Evolutionary conservation across 2,113 vertebrate genomes (phyloP), one percentile per base, ranked within the genome.

Genomic region (Odontophorus gujanensis): DNA sequence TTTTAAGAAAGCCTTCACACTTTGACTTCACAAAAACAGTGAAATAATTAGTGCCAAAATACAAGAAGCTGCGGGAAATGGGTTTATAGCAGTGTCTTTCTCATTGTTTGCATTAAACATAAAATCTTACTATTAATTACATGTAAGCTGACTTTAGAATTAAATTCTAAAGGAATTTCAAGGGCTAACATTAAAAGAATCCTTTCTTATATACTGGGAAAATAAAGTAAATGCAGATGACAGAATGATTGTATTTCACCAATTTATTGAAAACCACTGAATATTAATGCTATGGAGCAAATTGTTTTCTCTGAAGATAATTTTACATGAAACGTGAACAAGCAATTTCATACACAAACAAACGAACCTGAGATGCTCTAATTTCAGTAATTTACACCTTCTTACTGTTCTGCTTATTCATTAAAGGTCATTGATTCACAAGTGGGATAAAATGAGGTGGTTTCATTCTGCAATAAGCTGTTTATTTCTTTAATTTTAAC

Each of bases 141-240:
- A 96, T 85, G 95, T 98, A 98, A 98, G 89, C 87, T 97, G 95
- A 96, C 92, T 95, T 93, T 80, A 82, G 96, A 79, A 96, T 97
- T 97, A 93, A 96, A 95, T 97, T 83, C 62, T 73, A 97, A 85
- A 90, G 95, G 89, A 97, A 96, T 96, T 97, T 97, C 90, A 95
- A 97, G 95, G 93, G 95, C 97, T 96, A 93, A 82, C 57, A 91
- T 91, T 25, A 53, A 92, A 93, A 90, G 85, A 53, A 19, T 51
- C 51, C 84, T 96, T 97, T 97, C 91, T 92, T 94, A 82, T 79
- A 90, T 92, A 97, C 94, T 98, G 97, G 97, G 97, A 98, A 98
- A 97, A 91, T 85, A 93, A 97, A 96, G 90, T 72, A 95, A 91
- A 81, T 10, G 50, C 97, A 98, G 97, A 97, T 98, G 97, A 98